These are phyloP conservation scores for Notechis scutatus DNA, from an alignment of 2,113 vertebrate species.

Conservation along the genomic window DNA sequence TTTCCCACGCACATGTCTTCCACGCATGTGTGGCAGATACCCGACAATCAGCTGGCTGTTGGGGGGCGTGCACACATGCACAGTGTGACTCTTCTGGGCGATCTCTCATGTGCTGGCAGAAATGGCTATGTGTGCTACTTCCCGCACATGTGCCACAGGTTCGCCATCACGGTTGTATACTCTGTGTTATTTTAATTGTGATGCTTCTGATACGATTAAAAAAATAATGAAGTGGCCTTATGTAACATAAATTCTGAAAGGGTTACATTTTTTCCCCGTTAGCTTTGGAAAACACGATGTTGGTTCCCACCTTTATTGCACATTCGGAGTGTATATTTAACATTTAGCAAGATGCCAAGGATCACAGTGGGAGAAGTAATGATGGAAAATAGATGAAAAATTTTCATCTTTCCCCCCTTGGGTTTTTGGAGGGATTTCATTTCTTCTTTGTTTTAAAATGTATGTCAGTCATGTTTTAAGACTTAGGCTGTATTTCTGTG, in stretches of 20 bases:
- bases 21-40: too few species aligned
- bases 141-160: too few species aligned
- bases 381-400: not conserved
- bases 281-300: not conserved
- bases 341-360: not conserved
- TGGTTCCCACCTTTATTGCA: not conserved
- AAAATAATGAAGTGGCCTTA: not conserved
- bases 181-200: not conserved
- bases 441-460: not conserved
- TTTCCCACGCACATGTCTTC: too few species aligned
- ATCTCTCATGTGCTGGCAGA: too few species aligned
- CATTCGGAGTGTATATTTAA: not conserved
- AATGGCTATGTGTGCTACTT: too few species aligned
- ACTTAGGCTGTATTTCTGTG: not conserved
- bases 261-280: not conserved
- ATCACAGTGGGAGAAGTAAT: not conserved
- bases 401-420: not conserved
- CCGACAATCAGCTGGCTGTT: too few species aligned
- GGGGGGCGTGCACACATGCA: too few species aligned
- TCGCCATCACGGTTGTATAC: not conserved
- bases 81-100: too few species aligned
- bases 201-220: not conserved
- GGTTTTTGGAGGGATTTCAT: not conserved
- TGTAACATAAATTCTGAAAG: not conserved
- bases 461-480: not conserved